phyloP scores from a whole-genome alignment of 2,888 invertebrate species.

The Drosophila gaucha region DNA sequence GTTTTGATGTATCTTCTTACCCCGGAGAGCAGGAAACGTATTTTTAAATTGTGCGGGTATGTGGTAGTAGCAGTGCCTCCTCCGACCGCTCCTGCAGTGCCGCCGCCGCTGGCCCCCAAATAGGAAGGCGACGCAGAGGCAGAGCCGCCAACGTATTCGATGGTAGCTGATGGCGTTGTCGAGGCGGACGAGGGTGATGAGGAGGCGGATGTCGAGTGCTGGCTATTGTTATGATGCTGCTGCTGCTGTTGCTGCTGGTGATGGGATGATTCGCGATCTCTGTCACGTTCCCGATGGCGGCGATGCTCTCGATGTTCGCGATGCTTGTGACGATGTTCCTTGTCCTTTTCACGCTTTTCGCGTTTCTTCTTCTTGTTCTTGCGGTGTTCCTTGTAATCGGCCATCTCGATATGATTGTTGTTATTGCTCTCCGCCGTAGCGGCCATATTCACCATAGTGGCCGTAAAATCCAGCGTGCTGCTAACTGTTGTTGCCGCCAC shows the following conservation, averaged over 20 bases:
- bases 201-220: conserved; percentile 80
- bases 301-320: conserved; percentile 72
- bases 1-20: conserved; percentile 66
- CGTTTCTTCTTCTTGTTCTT: conserved; percentile 85
- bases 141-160: conserved; percentile 73
- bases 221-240: conserved; percentile 66
- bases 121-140: conserved; percentile 78
- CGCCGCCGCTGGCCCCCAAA: conserved; percentile 51
- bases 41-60: conserved; percentile 85
- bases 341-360: conserved; percentile 84
- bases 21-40: conserved; percentile 84
- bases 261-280: conserved; percentile 47
- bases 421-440: conserved; percentile 81
- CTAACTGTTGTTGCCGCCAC: conserved; percentile 73
- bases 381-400: conserved; percentile 82
- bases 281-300: conserved; percentile 62
- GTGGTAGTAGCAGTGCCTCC: conserved; percentile 76
- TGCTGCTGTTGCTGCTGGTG: conserved; percentile 59
- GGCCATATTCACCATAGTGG: conserved; percentile 76
- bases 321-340: conserved; percentile 77
- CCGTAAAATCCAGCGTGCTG: conserved; percentile 63
- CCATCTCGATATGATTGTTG: conserved; percentile 82
- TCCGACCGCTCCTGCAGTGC: conserved; percentile 25
- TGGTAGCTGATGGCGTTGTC: conserved; percentile 76
- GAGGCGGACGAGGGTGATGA: conserved; percentile 80